Base-by-base conservation (phyloP, 2,113 vertebrate genomes). In the Gasterosteus aculeatus region DNA sequence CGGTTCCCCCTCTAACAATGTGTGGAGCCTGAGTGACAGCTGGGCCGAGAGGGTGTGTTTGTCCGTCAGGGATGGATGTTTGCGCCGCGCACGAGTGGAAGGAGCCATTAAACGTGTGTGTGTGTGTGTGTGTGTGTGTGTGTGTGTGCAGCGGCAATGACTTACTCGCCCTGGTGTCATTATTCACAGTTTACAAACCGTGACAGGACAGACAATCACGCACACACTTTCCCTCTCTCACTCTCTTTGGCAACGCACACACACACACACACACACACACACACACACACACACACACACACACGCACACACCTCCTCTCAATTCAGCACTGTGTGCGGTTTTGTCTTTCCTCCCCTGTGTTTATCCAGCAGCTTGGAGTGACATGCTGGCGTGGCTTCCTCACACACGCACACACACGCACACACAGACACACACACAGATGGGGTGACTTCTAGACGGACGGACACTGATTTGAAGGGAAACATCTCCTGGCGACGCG, bases 131-230 rank as follows among this genome's bases (percentile, higher is more conserved):
- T 46, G 47, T 54, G 68, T 51, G 77, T 66, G 72, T 69, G 74
- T 75, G 47, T 68, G 70, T 69, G 59, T 78, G 72, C 64, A 67
- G 47, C 77, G 46, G 59, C 19, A 6, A 86, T 81, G 83, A 81
- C 83, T 87, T 88, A 88, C 62, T 85, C 87, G 79, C 82, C 66
- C 82, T 49, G 61, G 77, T 89, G 86, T 83, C 79, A 86, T 87
- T 90, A 84, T 90, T 90, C 85, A 91, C 88, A 91, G 83, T 88
- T 90, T 91, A 91, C 83, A 91, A 84, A 87, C 85, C 83, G 78
- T 82, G 81, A 84, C 89, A 89, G 83, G 73, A 47, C 39, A 81
- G 69, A 65, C 75, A 59, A 26, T 64, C 42, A 7, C 19, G 42
- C 53, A 68, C 61, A 60, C 61, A 66, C 35, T 60, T 44, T 63